A percentile compares a stretch with the other conserved stretches of the same genome.
Conservation (phyloP, 2,113 vertebrate genomes). For the Sphyrna mokarran region DNA sequence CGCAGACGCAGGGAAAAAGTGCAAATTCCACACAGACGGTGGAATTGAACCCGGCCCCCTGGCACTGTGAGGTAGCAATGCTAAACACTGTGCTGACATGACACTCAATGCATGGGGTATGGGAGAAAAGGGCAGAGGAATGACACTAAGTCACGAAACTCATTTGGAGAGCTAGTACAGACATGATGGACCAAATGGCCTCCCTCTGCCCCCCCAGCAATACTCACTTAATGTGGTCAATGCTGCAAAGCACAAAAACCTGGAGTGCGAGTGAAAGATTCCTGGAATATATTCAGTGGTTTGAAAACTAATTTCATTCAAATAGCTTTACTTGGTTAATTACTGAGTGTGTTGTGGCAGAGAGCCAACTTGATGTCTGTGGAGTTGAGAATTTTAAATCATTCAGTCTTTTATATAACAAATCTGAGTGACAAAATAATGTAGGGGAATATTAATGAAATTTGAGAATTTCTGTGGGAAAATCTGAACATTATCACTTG, state of each 20-base stretch:
- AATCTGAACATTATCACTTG: background rate
- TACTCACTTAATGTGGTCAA: background rate
- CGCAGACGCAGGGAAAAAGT: no score
- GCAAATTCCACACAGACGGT: no score
- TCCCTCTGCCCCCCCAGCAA: no score
- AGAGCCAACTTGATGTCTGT: background rate
- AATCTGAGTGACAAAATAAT: background rate
- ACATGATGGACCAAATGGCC: no score
- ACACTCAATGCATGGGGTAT: no score
- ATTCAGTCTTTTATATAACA: background rate
- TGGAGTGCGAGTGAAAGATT: background rate
- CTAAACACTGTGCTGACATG: no score
- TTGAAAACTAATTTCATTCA: background rate
- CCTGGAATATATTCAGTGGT: background rate
- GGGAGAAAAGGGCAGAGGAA: no score
- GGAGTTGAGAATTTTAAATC: background rate
- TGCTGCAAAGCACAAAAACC: background rate
- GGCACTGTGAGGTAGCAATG: no score
- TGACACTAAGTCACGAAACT: no score
- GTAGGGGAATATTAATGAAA: background rate
- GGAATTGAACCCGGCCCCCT: no score
- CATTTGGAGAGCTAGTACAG: no score
- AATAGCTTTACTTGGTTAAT: background rate
- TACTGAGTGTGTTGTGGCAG: background rate
- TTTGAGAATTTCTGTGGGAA: background rate